Evolutionary conservation across 37 sponge, comb jelly and placozoan species (phyloP).

Genomic region (Axinella damicornis): DNA sequence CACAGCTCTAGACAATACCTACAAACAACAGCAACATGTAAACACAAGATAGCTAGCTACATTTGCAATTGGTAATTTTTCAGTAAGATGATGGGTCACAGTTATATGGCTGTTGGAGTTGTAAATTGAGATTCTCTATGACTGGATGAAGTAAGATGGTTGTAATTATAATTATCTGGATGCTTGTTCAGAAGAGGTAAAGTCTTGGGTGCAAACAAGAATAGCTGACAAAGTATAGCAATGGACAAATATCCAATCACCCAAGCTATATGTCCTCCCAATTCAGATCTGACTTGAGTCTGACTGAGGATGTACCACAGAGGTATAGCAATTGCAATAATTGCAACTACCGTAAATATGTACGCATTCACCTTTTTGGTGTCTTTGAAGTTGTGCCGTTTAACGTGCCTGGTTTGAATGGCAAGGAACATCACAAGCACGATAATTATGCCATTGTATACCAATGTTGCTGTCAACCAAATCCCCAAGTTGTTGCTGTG

Average conservation of each 20-base stretch:
- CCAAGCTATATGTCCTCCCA: background rate
- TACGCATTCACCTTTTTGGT: slow-evolving; percentile 52
- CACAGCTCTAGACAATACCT: no score
- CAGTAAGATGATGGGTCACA: no score
- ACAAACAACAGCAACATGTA: no score
- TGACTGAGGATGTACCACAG: slow-evolving; percentile 1
- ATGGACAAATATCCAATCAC: slow-evolving; percentile 1
- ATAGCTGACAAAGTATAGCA: slow-evolving; percentile 11
- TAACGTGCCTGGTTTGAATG: slow-evolving; percentile 38
- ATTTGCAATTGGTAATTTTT: no score
- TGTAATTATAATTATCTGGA: no score
- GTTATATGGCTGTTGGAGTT: no score
- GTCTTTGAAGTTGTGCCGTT: slow-evolving; percentile 44
- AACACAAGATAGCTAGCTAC: no score
- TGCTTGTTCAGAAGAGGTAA: slow-evolving; percentile 25
- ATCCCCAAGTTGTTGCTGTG: background rate
- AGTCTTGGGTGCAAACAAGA: slow-evolving; percentile 22
- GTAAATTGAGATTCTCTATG: no score
- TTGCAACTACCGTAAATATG: background rate
- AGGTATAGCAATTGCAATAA: background rate
- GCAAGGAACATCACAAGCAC: slow-evolving; percentile 30
- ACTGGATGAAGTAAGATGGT: no score
- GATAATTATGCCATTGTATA: background rate
- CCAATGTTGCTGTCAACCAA: slow-evolving; percentile 1
- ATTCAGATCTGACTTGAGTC: no score